Percentiles rank a stretch among this genome's conserved stretches.
Evolutionary conservation across 2,888 invertebrate species (phyloP).

Genomic region (Biston stratarius): DNA sequence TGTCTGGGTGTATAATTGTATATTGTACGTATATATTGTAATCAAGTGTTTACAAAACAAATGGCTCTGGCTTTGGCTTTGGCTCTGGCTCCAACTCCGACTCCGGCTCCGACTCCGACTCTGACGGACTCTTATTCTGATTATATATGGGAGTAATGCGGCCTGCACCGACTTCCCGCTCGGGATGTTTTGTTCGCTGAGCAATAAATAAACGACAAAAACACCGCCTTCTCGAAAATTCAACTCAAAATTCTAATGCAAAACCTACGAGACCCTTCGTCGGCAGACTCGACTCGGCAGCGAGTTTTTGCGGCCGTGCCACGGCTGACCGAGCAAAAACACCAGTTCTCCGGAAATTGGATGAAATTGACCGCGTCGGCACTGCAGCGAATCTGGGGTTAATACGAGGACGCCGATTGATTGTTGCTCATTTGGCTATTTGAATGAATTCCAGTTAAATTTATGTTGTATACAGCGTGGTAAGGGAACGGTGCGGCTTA

Average conservation of each 20-base stretch:
- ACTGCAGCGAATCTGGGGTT: constrained; percentile 33
- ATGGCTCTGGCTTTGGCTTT: too few relatives aligned
- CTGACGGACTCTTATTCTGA: too few relatives aligned
- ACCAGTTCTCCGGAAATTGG: constrained; percentile 55
- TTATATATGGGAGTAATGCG: too few relatives aligned
- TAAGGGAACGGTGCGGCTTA: too few relatives aligned
- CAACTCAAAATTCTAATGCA: constrained; percentile 57
- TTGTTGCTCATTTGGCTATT: constrained; percentile 14
- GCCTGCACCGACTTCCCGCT: too few relatives aligned
- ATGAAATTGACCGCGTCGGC: constrained; percentile 55
- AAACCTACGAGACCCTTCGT: constrained; percentile 47
- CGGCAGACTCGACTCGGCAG: constrained; percentile 8
- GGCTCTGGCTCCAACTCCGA: too few relatives aligned
- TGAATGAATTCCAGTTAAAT: neutral
- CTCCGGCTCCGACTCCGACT: too few relatives aligned
- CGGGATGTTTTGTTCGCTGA: too few relatives aligned
- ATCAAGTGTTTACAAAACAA: too few relatives aligned
- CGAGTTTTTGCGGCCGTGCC: constrained; percentile 36
- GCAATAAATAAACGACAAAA: constrained; percentile 22
- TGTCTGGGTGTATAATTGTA: too few relatives aligned
- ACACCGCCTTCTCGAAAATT: constrained; percentile 33
- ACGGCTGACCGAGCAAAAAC: constrained; percentile 52
- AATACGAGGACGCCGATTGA: constrained; percentile 29
- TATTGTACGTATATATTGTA: too few relatives aligned
- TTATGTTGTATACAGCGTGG: neutral